phyloP scores from a whole-genome alignment of 2,113 vertebrate genomes.

The Ammodytes marinus region DNA sequence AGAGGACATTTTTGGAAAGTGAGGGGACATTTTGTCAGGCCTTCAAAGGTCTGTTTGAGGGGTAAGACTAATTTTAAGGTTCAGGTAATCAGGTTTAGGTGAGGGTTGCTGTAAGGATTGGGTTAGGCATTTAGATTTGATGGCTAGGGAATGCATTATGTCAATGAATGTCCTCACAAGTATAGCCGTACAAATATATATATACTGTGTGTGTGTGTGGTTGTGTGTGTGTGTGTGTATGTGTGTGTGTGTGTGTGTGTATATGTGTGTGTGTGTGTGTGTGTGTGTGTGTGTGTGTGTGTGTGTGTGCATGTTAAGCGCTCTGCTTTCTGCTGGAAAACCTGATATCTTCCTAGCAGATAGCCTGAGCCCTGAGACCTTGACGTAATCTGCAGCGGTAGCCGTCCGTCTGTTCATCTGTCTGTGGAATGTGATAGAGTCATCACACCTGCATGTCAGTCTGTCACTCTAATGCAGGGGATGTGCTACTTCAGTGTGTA shows the following conservation, averaged over 20 bases:
- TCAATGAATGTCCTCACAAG: too few relatives aligned
- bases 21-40: too few relatives aligned
- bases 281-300: background rate
- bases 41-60: too few relatives aligned
- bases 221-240: background rate
- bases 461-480: constrained; percentile 21
- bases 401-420: constrained; percentile 40
- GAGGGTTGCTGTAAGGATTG: too few relatives aligned
- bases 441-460: constrained; percentile 47
- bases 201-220: too few relatives aligned
- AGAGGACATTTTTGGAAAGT: too few relatives aligned
- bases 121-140: too few relatives aligned
- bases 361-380: constrained; percentile 48
- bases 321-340: constrained; percentile 59
- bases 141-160: too few relatives aligned
- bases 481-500: background rate
- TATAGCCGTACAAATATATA: too few relatives aligned
- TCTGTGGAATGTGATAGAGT: constrained; percentile 52
- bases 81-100: too few relatives aligned
- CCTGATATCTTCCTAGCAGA: constrained; percentile 53
- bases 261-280: background rate
- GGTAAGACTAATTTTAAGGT: too few relatives aligned
- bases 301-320: background rate
- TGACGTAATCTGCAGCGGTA: constrained; percentile 53
- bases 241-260: background rate